Base-by-base conservation (phyloP, 2,888 invertebrate species). In the Cephus pulcher region DNA sequence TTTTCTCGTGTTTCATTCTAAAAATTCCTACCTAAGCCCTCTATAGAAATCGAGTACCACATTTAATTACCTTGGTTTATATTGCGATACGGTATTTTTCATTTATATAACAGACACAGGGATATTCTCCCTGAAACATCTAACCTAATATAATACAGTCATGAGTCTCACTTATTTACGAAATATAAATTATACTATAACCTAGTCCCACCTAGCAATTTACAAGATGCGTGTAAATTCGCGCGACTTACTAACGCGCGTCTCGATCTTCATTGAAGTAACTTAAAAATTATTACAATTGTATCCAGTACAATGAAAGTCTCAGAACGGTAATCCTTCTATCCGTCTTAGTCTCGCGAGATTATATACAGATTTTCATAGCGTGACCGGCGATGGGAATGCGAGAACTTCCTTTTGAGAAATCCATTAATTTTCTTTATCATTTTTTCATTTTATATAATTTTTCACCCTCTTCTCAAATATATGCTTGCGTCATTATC, bases 121-220 rank as follows among this genome's bases (percentile, higher is more conserved):
- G 56, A 56, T 9, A 56, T 9, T 56, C 56, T 23, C 56, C 56
- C 56, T 56, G 56, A 56, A 56, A 79, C 68, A 32, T 74, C 71
- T 79, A 76, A 37, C 79, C 87, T 89, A 90, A 82, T 90, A 90
- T 91, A 87, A 88, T 90, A 90, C 90, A 91, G 85, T 88, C 86
- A 86, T 87, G 86, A 86, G 84, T 86, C 85, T 88, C 84, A 81
- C 80, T 86, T 85, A 86, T 88, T 84, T 85, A 87, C 87, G 86
- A 88, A 87, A 84, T 83, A 86, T 89, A 89, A 89, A 89, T 88
- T 86, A 88, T 86, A 85, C 81, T 86, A 83, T 82, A 83, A 77
- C 78, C 82, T 79, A 84, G 56, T 56, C 56, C 56, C 56, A 56
- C 32, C 71, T 32, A 71, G 71, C 32, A 32, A 71, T 71, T 71